These are phyloP conservation scores for Scaeva pyrastri DNA, from an alignment of 2,888 invertebrate species.

Conservation along the genomic window DNA sequence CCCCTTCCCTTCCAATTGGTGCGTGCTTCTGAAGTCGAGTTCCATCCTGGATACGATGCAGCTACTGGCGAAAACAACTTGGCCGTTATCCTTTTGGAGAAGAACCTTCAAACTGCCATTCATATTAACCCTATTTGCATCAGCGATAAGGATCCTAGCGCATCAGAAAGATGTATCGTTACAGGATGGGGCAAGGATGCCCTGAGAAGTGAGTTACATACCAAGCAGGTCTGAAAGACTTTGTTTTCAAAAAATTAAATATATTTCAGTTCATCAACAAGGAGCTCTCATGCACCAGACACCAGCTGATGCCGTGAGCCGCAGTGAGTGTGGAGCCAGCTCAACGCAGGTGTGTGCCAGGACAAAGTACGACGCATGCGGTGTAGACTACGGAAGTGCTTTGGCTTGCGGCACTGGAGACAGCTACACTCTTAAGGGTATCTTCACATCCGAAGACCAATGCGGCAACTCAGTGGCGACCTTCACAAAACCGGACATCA, in stretches of 20 bases:
- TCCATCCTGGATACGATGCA: slow-evolving; percentile 89
- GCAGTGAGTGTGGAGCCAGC: slow-evolving; percentile 83
- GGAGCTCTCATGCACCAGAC: slow-evolving; percentile 91
- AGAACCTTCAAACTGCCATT: slow-evolving; percentile 87
- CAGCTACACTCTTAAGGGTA: slow-evolving; percentile 88
- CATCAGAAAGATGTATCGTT: slow-evolving; percentile 88
- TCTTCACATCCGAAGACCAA: slow-evolving; percentile 91
- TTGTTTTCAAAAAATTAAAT: neutral
- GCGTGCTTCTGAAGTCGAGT: slow-evolving; percentile 88
- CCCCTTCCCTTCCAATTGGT: slow-evolving; percentile 91
- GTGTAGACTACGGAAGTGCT: slow-evolving; percentile 92
- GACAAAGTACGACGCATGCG: slow-evolving; percentile 90
- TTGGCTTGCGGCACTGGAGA: slow-evolving; percentile 90
- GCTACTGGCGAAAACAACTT: slow-evolving; percentile 88
- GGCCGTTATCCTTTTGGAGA: slow-evolving; percentile 88
- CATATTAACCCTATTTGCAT: slow-evolving; percentile 91
- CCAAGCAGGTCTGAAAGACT: neutral
- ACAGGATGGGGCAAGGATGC: slow-evolving; percentile 94
- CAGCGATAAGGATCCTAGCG: slow-evolving; percentile 86
- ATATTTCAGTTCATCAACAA: slow-evolving; percentile 87
- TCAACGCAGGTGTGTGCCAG: slow-evolving; percentile 86
- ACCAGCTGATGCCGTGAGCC: slow-evolving; percentile 88
- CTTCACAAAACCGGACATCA: slow-evolving; percentile 87
- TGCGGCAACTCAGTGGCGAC: slow-evolving; percentile 86
- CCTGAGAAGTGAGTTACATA: slow-evolving; percentile 87